A percentile compares a stretch with the other conserved stretches of the same genome.
Conservation (phyloP, 2,888 invertebrate species). For the Euplagia quadripunctaria region DNA sequence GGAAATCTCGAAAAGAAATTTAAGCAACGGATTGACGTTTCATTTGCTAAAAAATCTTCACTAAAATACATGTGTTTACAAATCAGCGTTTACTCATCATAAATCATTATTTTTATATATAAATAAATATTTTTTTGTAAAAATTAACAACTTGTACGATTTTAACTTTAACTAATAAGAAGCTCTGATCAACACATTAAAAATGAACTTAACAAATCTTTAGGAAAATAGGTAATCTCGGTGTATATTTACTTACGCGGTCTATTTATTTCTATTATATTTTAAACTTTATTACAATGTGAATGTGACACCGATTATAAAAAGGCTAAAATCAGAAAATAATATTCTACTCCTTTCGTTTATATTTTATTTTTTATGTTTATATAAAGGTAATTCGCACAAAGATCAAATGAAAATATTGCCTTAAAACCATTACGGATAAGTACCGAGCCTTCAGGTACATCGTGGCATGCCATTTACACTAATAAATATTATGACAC, state of each 20-base stretch:
- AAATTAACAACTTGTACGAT: neutral
- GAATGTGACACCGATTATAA: neutral
- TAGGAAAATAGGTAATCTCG: no score
- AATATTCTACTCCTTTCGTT: no score
- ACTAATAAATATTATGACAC: conserved; percentile 3
- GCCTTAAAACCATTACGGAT: neutral
- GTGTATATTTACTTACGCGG: no score
- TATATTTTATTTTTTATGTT: no score
- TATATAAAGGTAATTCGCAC: neutral
- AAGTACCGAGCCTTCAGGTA: neutral
- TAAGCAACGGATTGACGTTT: neutral
- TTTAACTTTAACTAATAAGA: neutral
- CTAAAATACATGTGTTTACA: neutral
- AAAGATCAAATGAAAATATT: neutral
- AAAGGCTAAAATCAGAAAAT: neutral
- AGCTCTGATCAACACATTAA: neutral
- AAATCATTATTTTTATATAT: no score
- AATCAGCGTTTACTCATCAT: neutral
- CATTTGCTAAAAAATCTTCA: neutral
- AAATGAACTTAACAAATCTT: neutral
- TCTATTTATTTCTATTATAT: no score
- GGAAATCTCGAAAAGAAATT: neutral
- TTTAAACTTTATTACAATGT: no score
- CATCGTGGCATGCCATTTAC: conserved; percentile 1
- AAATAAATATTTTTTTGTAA: neutral